Base-by-base conservation (phyloP, 2,113 vertebrate genomes). In the Sander vitreus region DNA sequence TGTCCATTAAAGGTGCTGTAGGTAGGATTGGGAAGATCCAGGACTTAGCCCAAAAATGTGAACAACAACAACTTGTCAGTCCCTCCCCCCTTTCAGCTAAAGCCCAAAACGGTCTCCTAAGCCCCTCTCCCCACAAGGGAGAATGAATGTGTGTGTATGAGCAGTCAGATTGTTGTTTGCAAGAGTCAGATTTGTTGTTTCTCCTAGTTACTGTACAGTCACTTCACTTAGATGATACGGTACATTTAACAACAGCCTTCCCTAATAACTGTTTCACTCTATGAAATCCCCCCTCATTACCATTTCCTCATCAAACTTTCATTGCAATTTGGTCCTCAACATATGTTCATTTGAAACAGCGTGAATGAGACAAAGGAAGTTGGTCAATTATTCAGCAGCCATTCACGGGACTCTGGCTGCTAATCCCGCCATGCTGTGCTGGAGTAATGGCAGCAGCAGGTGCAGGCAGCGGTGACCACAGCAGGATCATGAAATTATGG, bases 341-440 rank as follows among this genome's bases (percentile, higher is more conserved):
- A 53, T 48, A 54, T 73, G 84, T 78, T 76, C 18, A 78, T 74
- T 73, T 50, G 68, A 53, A 74, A 75, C 45, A 19, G 21, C 19
- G 9, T 67, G 76, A 69, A 72, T 65, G 67, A 84, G 78, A 88
- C 63, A 78, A 84, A 73, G 60, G 48, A 60, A 50, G 60, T 14
- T 57, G 63, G 27, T 87, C 12, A 84, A 66, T 89, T 89, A 90
- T 87, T 78, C 67, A 88, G 72, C 64, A 77, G 48, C 66, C 76
- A 19, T 67, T 85, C 72, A 76, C 50, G 2, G 70, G 53, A 30
- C 72, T 51, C 53, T 55, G 54, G 51, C 48, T 55, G 51, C 54
- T 89, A 75, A 91, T 88, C 85, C 69, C 2, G 6, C 4, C 80
- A 89, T 67, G 89, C 90, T 86, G 86, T 30, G 8, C 80, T 85